Evolutionary conservation across 2,797 vertebrate species (phyloP).

Genomic region (Gila robusta): DNA sequence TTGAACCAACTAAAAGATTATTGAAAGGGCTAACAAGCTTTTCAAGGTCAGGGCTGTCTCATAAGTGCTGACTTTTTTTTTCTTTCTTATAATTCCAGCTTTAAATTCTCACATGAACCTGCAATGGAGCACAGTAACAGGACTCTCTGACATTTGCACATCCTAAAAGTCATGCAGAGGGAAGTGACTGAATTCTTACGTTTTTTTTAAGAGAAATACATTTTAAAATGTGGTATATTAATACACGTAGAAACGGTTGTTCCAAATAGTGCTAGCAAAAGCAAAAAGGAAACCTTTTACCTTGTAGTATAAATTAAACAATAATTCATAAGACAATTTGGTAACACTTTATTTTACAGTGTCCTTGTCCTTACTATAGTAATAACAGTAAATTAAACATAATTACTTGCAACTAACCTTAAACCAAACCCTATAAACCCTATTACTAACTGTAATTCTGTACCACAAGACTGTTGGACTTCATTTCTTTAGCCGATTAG

Average conservation of each 20-base stretch:
- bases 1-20: not conserved
- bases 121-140: not conserved
- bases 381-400: not conserved
- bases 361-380: not conserved
- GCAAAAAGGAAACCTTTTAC: not conserved
- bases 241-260: not conserved
- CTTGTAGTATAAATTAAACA: not conserved
- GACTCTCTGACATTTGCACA: not conserved
- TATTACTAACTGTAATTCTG: not conserved
- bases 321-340: not conserved
- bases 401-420: not conserved
- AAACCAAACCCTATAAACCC: not conserved
- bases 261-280: not conserved
- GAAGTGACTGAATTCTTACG: not conserved
- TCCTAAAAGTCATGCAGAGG: not conserved
- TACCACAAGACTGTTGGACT: too few species aligned
- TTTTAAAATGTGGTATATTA: too few species aligned
- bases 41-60: slow-evolving; percentile 30
- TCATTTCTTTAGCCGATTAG: too few species aligned
- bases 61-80: not conserved
- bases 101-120: slow-evolving; percentile 1
- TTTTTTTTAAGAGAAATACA: not conserved
- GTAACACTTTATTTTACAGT: not conserved
- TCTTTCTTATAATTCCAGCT: not conserved
- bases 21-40: not conserved